Evolutionary conservation across 2,888 invertebrate species (phyloP).

Genomic region (Timema podura): DNA sequence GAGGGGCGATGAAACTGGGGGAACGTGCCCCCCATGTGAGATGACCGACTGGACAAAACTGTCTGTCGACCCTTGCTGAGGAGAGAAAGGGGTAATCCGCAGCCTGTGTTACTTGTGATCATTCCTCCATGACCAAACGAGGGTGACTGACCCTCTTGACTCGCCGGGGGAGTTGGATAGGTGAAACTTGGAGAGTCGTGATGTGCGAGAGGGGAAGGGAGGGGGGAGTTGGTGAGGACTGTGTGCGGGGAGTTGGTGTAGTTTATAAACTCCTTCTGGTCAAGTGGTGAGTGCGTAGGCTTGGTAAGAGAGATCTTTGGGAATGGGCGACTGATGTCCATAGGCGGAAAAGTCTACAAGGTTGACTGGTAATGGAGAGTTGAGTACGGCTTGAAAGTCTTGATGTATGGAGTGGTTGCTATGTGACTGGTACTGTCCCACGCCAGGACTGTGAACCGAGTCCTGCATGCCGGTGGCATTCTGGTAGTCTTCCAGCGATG

Average conservation of each 20-base stretch:
- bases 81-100: slow-evolving; percentile 44
- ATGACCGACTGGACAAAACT: slow-evolving; percentile 43
- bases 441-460: slow-evolving; percentile 29
- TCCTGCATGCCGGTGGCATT: slow-evolving; percentile 35
- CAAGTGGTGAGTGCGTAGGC: slow-evolving; percentile 26
- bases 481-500: slow-evolving; percentile 47
- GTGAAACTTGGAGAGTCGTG: slow-evolving; percentile 69
- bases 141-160: slow-evolving; percentile 75
- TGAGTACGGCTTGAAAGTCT: slow-evolving; percentile 70
- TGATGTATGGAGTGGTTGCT: slow-evolving; percentile 58
- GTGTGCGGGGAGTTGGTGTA: slow-evolving; percentile 27
- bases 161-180: slow-evolving; percentile 84
- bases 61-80: slow-evolving; percentile 39
- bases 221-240: slow-evolving; percentile 41
- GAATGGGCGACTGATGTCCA: slow-evolving; percentile 42
- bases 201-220: slow-evolving; percentile 45
- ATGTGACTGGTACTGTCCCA: slow-evolving; percentile 27
- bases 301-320: slow-evolving; percentile 24
- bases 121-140: slow-evolving; percentile 41
- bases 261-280: slow-evolving; percentile 18
- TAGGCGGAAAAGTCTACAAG: slow-evolving; percentile 79
- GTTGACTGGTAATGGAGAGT: slow-evolving; percentile 74
- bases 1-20: slow-evolving; percentile 61
- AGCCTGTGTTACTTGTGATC: slow-evolving; percentile 40
- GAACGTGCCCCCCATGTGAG: slow-evolving; percentile 40